A percentile compares a stretch with the other conserved stretches of the same genome.
phyloP scores from a whole-genome alignment of 2,113 vertebrate genomes.

The Pseudonaja textilis region DNA sequence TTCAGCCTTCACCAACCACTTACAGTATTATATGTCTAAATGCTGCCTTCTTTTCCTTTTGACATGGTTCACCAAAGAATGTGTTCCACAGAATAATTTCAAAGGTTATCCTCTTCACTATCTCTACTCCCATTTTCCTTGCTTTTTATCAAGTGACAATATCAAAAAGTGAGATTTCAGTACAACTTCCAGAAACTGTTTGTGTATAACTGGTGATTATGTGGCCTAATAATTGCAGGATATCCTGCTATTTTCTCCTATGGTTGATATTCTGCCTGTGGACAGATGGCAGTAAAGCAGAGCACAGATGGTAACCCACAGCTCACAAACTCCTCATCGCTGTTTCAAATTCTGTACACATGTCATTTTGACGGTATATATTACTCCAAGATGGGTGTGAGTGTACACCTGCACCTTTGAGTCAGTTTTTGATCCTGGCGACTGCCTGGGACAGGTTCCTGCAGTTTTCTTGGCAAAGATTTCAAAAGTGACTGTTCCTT shows the following conservation, averaged over 20 bases:
- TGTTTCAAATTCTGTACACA: neutral
- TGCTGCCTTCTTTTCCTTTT: constrained; percentile 28
- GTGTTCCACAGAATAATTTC: constrained; percentile 10
- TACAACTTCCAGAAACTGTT: constrained; percentile 34
- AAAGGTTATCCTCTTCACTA: fast-evolving
- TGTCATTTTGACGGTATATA: constrained; percentile 24
- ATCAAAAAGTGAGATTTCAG: constrained; percentile 10
- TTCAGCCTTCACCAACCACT: constrained; percentile 54
- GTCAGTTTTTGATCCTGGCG: neutral
- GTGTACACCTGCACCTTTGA: neutral
- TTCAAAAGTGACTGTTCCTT: neutral
- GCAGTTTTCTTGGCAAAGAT: neutral
- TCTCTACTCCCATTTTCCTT: neutral
- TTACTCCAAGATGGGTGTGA: neutral
- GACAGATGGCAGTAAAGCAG: constrained; percentile 62
- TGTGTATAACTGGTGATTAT: constrained; percentile 32
- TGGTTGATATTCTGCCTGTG: constrained; percentile 40
- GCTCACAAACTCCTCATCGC: constrained; percentile 36
- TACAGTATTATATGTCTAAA: constrained; percentile 49
- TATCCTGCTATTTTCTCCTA: constrained; percentile 32
- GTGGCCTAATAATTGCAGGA: constrained; percentile 48
- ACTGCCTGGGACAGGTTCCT: neutral
- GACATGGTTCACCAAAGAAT: constrained; percentile 18
- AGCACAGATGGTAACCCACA: constrained; percentile 53
- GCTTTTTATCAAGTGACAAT: neutral